These are phyloP conservation scores for Ovibos moschatus DNA, from an alignment of 2,113 vertebrate species.

Conservation along the genomic window DNA sequence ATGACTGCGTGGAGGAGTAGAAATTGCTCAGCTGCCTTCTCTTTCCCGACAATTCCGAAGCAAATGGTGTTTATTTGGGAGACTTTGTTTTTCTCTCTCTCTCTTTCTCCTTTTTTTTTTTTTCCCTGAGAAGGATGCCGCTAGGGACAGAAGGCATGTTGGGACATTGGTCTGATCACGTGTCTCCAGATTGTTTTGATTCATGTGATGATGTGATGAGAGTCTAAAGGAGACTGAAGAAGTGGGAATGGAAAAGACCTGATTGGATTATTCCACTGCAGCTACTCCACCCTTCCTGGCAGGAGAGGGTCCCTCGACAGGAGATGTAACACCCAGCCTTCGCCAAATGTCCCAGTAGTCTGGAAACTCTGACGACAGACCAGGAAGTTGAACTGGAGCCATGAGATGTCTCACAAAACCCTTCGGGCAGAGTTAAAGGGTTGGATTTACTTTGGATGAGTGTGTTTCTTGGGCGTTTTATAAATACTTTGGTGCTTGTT, in stretches of 20 bases:
- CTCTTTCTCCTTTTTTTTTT: not conserved
- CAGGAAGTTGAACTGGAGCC: conserved; percentile 36
- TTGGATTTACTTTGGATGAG: not conserved
- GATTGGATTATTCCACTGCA: not conserved
- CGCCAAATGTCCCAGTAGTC: conserved; percentile 30
- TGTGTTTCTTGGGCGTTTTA: not conserved
- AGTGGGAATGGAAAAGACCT: not conserved
- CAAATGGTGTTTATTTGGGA: conserved; percentile 7
- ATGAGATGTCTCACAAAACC: conserved; percentile 3
- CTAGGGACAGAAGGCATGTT: not conserved
- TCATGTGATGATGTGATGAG: not conserved
- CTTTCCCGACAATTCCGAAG: conserved; percentile 19
- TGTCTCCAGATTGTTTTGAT: conserved; percentile 4
- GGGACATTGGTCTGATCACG: not conserved
- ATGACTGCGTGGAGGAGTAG: not conserved
- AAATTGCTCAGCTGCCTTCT: not conserved
- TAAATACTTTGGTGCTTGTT: not conserved
- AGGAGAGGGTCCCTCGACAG: conserved; percentile 20
- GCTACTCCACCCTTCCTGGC: conserved; percentile 56
- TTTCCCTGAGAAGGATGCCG: not conserved
- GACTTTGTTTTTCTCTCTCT: conserved; percentile 26
- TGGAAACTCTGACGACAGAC: conserved; percentile 57
- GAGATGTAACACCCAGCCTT: not conserved
- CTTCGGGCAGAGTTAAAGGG: not conserved
- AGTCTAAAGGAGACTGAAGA: not conserved